Conservation (phyloP, 53 echinoderm and acorn worm genomes). For the Paracentrotus lividus region DNA sequence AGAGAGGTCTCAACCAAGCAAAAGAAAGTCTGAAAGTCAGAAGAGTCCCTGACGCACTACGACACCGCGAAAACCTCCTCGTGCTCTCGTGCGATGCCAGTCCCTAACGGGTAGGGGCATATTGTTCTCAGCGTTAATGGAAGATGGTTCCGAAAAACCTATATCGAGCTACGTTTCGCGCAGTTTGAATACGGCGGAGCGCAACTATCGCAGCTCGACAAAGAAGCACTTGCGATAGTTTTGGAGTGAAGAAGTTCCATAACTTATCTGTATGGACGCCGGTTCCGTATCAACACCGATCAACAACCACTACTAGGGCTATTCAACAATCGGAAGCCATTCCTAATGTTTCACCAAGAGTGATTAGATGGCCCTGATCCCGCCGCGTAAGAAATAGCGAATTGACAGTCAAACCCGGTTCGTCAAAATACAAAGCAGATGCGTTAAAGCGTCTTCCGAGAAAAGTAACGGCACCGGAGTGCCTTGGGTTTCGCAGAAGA, state of each 20-base stretch:
- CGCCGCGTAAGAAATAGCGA: too few species aligned
- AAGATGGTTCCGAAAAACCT: conserved; percentile 71
- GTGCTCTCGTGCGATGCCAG: conserved; percentile 67
- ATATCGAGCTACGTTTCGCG: conserved; percentile 71
- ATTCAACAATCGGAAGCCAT: neutral
- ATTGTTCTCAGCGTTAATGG: conserved; percentile 65
- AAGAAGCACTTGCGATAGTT: conserved; percentile 7
- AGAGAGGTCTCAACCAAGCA: neutral
- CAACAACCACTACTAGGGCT: neutral
- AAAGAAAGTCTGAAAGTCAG: neutral
- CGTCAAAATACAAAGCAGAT: too few species aligned
- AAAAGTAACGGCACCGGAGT: too few species aligned
- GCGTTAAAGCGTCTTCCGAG: too few species aligned
- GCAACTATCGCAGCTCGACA: too few species aligned
- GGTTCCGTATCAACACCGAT: neutral
- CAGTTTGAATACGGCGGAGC: conserved; percentile 58
- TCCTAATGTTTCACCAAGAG: too few species aligned
- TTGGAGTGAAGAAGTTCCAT: conserved; percentile 28
- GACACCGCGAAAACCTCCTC: conserved; percentile 2
- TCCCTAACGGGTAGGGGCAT: conserved; percentile 63
- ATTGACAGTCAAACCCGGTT: too few species aligned
- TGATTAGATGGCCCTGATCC: too few species aligned
- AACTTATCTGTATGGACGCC: conserved; percentile 39
- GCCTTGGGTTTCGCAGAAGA: too few species aligned
- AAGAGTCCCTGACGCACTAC: conserved; percentile 53